phyloP scores from a whole-genome alignment of 2,888 invertebrate species.

The Cerceris rybyensis region DNA sequence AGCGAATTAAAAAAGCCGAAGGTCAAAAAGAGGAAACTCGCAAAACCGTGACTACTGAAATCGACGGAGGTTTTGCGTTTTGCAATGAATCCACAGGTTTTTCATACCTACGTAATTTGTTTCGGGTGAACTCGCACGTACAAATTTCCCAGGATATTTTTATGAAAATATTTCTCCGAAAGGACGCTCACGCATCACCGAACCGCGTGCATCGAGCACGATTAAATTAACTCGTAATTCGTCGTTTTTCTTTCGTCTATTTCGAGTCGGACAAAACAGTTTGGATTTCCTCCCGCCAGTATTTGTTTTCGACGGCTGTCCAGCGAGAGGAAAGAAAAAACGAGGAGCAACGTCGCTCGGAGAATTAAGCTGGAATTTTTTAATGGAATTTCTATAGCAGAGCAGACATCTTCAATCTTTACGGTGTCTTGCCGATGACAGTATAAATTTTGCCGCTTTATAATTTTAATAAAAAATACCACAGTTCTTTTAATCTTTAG shows the following conservation, averaged over 20 bases:
- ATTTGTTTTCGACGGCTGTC: background rate
- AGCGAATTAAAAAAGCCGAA: conserved; percentile 26
- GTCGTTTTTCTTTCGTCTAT: background rate
- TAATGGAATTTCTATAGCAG: no score
- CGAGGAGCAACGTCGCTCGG: no score
- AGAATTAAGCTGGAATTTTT: no score
- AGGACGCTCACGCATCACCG: conserved; percentile 5
- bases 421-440: no score
- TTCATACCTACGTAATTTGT: conserved; percentile 9
- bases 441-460: no score
- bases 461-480: no score
- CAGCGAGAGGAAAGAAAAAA: no score
- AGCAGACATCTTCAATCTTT: no score
- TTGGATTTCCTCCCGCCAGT: background rate
- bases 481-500: no score
- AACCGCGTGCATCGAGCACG: conserved; percentile 1
- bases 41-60: conserved; percentile 42
- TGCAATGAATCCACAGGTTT: conserved; percentile 57
- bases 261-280: conserved; percentile 2
- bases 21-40: conserved; percentile 5
- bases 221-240: conserved; percentile 32
- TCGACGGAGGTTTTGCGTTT: conserved; percentile 44
- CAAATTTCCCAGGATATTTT: conserved; percentile 9
- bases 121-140: conserved; percentile 12
- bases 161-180: conserved; percentile 22